These are phyloP conservation scores for Bimastos eiseni DNA, from an alignment of 2,888 invertebrate genomes.

Conservation along the genomic window DNA sequence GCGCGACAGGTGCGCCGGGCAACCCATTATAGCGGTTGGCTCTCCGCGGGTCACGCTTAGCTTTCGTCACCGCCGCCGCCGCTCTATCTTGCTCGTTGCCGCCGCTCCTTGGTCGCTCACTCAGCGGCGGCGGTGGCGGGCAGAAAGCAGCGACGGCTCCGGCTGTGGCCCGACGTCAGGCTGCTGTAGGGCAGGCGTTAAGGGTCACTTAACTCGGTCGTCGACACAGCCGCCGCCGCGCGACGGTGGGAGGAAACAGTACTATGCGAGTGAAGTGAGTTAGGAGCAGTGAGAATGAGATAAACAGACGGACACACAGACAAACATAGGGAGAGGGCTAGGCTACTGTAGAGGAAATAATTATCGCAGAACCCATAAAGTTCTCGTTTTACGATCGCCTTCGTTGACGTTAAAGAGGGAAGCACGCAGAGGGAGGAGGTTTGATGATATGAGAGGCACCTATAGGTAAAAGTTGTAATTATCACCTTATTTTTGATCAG, in stretches of 20 bases:
- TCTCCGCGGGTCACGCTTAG: not conserved
- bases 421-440: not conserved
- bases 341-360: too few species aligned
- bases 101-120: not conserved
- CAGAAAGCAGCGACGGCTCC: not conserved
- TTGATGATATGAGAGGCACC: not conserved
- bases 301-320: not conserved
- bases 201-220: conserved; percentile 13
- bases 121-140: not conserved
- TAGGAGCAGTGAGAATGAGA: not conserved
- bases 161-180: not conserved
- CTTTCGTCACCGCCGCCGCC: not conserved
- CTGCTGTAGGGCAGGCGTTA: conserved; percentile 1
- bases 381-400: not conserved
- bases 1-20: conserved; percentile 13
- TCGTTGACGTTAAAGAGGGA: not conserved
- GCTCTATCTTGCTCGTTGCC: not conserved
- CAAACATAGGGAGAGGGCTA: not conserved
- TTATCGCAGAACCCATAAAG: not conserved
- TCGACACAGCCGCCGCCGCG: not conserved
- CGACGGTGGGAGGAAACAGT: not conserved
- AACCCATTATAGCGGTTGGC: conserved; percentile 13
- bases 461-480: not conserved
- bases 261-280: not conserved
- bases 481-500: not conserved